Evolutionary conservation across 2,888 invertebrate genomes (phyloP), one percentile per base, ranked within the genome.

Genomic region (Glaucopsyche alexis): DNA sequence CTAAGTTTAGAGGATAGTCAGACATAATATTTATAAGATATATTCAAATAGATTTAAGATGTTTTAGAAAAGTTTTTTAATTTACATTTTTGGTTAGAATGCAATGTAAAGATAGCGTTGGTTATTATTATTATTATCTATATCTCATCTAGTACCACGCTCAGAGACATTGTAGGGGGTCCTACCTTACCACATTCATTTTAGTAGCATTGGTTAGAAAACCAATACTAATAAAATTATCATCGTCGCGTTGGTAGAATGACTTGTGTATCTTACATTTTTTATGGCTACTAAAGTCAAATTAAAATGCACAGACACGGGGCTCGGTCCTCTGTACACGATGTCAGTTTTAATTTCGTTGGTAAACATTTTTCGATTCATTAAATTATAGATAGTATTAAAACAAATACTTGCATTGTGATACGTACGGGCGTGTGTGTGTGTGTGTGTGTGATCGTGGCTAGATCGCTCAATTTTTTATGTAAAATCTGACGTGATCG

Each of bases 281-380:
- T 67, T 69, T 69, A 69, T 29, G 13, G 14, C 69, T 14, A 69
- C 47, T 29, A 49, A 69, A 47, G 13, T 13, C 49, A 79, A 85
- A 77, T 88, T 88, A 79, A 83, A 80, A 77, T 88, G 84, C 45
- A 81, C 75, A 8, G 89, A 87, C 69, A 86, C 72, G 19, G 73
- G 79, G 76, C 82, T 79, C 74, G 80, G 78, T 50, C 81, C 81
- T 50, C 84, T 84, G 73, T 80, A 82, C 76, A 86, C 79, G 49
- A 86, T 79, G 38, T 77, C 77, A 73, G 78, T 78, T 72, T 74
- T 76, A 50, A 73, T 76, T 74, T 75, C 74, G 40, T 71, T 72
- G 72, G 71, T 74, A 69, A 73, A 76, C 76, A 77, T 77, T 65
- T 75, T 75, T 71, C 49, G 16, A 42, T 69, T 29, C 29, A 60